Evolutionary conservation across 2,888 invertebrate species (phyloP).

Genomic region (Lobophora halterata): DNA sequence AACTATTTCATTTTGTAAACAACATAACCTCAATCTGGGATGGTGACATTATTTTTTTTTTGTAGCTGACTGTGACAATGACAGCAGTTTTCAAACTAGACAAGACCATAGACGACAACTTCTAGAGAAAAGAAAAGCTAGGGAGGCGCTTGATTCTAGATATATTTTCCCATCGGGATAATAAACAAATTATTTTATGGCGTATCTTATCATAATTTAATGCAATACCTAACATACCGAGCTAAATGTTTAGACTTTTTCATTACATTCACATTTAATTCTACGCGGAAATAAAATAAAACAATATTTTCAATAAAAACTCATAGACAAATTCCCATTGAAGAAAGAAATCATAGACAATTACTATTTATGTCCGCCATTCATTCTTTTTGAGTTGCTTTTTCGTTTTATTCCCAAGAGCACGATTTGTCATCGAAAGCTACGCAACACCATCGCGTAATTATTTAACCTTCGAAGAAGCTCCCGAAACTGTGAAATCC

Average conservation of each 20-base stretch:
- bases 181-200: not conserved
- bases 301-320: too few species aligned
- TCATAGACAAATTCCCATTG: conserved; percentile 12
- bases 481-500: conserved; percentile 48
- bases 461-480: conserved; percentile 59
- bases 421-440: conserved; percentile 73
- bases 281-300: too few species aligned
- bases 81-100: too few species aligned
- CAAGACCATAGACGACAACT: conserved; percentile 1
- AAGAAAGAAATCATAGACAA: conserved; percentile 65
- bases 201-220: too few species aligned
- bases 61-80: too few species aligned
- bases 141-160: too few species aligned
- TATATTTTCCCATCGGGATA: not conserved
- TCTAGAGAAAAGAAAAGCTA: too few species aligned
- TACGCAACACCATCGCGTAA: conserved; percentile 68
- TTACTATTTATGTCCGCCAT: conserved; percentile 80
- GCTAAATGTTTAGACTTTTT: too few species aligned
- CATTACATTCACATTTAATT: too few species aligned
- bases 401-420: conserved; percentile 75
- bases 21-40: conserved; percentile 2
- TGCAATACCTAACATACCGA: too few species aligned
- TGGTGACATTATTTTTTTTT: too few species aligned
- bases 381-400: conserved; percentile 79
- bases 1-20: not conserved